phyloP scores from a whole-genome alignment of 2,888 invertebrate species.

The Torymus texanus region DNA sequence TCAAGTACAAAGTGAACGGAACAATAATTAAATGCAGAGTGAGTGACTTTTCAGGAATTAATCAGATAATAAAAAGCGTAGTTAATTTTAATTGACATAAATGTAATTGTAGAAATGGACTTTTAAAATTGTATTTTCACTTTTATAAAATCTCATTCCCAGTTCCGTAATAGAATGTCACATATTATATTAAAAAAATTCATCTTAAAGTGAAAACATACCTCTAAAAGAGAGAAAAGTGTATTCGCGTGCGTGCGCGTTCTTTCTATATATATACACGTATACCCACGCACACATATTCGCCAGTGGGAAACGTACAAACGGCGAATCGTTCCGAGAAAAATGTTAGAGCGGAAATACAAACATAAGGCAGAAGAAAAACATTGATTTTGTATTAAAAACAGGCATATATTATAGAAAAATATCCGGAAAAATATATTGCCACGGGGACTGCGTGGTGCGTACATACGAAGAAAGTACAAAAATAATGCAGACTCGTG shows the following conservation, averaged over 20 bases:
- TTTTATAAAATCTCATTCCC: too few species aligned
- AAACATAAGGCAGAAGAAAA: conserved; percentile 19
- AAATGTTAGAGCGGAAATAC: not conserved
- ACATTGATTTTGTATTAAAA: conserved; percentile 37
- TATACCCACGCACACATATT: not conserved
- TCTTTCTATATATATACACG: too few species aligned
- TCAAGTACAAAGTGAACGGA: too few species aligned
- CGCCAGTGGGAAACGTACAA: not conserved
- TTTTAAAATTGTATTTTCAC: too few species aligned
- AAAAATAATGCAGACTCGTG: too few species aligned
- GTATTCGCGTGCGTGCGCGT: too few species aligned
- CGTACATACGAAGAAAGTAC: too few species aligned
- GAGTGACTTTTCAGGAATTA: not conserved
- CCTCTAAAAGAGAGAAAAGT: too few species aligned
- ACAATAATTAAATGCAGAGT: conserved; percentile 8
- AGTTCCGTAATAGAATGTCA: too few species aligned
- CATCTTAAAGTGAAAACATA: too few species aligned
- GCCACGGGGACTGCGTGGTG: not conserved
- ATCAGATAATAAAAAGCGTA: not conserved
- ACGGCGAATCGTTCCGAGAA: conserved; percentile 1
- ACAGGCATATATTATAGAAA: conserved; percentile 37
- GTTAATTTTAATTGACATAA: not conserved
- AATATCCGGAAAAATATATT: conserved; percentile 13
- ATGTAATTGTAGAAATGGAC: not conserved
- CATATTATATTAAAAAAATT: too few species aligned